Evolutionary conservation across 2,113 vertebrate genomes (phyloP), one percentile per base, ranked within the genome.

Genomic region (Morone chrysops): DNA sequence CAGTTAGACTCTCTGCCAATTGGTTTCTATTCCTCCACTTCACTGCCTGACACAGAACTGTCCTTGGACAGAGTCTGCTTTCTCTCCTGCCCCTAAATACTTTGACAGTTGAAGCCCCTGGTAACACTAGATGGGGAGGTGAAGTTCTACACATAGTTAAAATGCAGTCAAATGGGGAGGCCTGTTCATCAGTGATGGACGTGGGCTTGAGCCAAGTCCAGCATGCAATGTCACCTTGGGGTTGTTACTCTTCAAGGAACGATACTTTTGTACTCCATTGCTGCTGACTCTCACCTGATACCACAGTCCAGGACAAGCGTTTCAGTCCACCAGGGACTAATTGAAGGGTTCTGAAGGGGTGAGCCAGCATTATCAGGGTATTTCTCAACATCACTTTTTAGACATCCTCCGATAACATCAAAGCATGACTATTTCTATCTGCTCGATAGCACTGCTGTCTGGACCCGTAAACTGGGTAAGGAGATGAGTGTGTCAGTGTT

Each of bases 371-470:
- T 78, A 82, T 91, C 86, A 74, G 67, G 63, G 62, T 53, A 66
- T 80, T 87, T 83, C 79, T 77, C 81, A 25, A 60, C 80, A 85
- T 82, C 54, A 78, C 84, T 89, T 89, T 89, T 89, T 70, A 82
- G 68, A 61, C 59, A 9, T 75, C 72, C 50, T 62, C 16, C 1
- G 67, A 90, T 86, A 90, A 92, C 89, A 94, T 94, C 93, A 95
- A 94, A 94, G 90, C 69, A 12, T 11, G 77, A 91, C 85, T 90
- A 83, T 93, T 94, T 93, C 90, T 87, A 94, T 93, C 84, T 56
- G 76, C 43, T 18, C 1, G 87, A 94, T 94, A 89, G 71, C 76
- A 56, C 54, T 73, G 73, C 75, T 51, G 80, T 85, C 79, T 80
- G 82, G 80, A 65, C 54, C 72, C 8, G 41, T 13, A 36, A 25